Conservation (phyloP, 2,888 invertebrate species). For the Herminia tarsipennalis region DNA sequence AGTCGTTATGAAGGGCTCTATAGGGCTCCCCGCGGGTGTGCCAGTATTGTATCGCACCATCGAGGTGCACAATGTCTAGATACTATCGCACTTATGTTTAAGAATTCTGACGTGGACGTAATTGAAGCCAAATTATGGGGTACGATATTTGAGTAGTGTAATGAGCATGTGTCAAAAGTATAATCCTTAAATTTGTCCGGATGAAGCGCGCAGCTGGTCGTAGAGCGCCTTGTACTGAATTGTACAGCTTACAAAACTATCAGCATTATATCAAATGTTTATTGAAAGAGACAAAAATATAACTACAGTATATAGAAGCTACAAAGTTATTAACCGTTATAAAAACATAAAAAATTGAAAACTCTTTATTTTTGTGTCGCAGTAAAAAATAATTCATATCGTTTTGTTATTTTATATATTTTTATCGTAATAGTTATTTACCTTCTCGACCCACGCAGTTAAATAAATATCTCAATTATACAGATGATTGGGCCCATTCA, state of each 20-base stretch:
- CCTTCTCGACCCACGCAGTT: conserved; percentile 15
- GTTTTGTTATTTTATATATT: conserved; percentile 7
- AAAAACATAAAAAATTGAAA: too few species aligned
- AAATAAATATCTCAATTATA: conserved; percentile 46
- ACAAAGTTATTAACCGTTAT: too few species aligned
- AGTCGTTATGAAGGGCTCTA: conserved; percentile 39
- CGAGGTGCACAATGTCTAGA: conserved; percentile 30
- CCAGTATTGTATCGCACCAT: conserved; percentile 27
- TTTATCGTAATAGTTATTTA: conserved; percentile 11
- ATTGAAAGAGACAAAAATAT: background rate
- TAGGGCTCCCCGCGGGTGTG: conserved; percentile 37
- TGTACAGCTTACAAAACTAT: background rate
- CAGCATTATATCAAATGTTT: background rate
- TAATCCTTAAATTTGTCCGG: background rate
- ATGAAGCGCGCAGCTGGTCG: conserved; percentile 17
- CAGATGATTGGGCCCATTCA: conserved; percentile 46
- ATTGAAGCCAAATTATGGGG: conserved; percentile 31
- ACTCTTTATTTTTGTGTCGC: background rate
- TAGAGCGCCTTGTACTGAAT: background rate
- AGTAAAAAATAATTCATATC: conserved; percentile 6
- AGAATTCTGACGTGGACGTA: conserved; percentile 22
- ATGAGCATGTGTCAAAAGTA: conserved; percentile 14
- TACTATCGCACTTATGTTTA: conserved; percentile 37
- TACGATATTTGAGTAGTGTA: conserved; percentile 11
- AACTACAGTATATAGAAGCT: too few species aligned